Evolutionary conservation across 1,140 invertebrate genomes (phyloP).

Genomic region (Maniola jurtina): DNA sequence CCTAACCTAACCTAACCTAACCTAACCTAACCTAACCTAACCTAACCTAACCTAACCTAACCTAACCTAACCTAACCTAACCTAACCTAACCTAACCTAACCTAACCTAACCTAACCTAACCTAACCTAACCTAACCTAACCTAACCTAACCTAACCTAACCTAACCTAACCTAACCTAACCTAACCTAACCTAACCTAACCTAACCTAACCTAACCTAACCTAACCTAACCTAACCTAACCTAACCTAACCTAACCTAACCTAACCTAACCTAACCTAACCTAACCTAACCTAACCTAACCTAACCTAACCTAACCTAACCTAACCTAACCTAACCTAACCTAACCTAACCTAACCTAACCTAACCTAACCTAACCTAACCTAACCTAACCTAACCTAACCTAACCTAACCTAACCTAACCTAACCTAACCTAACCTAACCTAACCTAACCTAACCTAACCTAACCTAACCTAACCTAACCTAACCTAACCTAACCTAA

Average conservation of each 20-base stretch:
- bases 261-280: slow-evolving; percentile 20
- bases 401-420: slow-evolving; percentile 16
- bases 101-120: slow-evolving; percentile 1
- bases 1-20: no score
- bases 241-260: slow-evolving; percentile 21
- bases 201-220: slow-evolving; percentile 18
- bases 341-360: slow-evolving; percentile 19
- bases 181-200: slow-evolving; percentile 17
- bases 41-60: no score
- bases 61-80: no score
- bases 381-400: slow-evolving; percentile 18
- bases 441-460: no score
- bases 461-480: slow-evolving; percentile 16
- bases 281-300: slow-evolving; percentile 15
- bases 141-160: slow-evolving; percentile 21
- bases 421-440: background rate
- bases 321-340: slow-evolving; percentile 20
- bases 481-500: slow-evolving; percentile 16
- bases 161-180: slow-evolving; percentile 19
- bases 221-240: slow-evolving; percentile 20
- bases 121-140: slow-evolving; percentile 10
- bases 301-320: slow-evolving; percentile 18
- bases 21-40: no score
- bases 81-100: no score
- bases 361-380: slow-evolving; percentile 19